Evolutionary conservation across 2,797 vertebrate species (phyloP), one percentile per base, ranked within the genome.

Genomic region (Diplodus puntazzo): DNA sequence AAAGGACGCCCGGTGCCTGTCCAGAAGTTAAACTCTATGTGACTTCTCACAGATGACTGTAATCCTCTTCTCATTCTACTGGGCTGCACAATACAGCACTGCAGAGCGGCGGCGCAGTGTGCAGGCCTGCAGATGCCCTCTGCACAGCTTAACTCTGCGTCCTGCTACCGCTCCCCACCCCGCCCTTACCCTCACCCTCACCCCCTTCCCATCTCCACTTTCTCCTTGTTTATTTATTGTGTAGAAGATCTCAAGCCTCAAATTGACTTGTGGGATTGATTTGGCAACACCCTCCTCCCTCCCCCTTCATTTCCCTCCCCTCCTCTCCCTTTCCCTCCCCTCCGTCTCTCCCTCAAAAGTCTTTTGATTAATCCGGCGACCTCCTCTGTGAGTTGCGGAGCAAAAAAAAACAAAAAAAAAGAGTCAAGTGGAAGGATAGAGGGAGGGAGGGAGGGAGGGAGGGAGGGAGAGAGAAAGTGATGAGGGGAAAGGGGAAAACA

Each of bases 181-280:
- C 62, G 3, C 45, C 39, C 50, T 8, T 20, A 4, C 27, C 27
- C 27, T 27, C 27, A 27, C 25, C 54, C 25, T 25, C 25, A 5
- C 65, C 53, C 43, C 39, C 75, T 45, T 52, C 80, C 60, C 67
- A 49, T 72, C 80, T 61, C 79, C 75, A 65, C 64, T 82, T 87
- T 88, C 88, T 78, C 76, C 84, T 88, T 88, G 86, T 90, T 92
- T 93, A 87, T 92, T 90, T 91, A 88, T 89, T 93, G 87, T 88
- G 75, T 54, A 73, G 75, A 91, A 87, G 86, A 92, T 93, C 82
- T 83, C 82, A 49, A 73, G 87, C 75, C 81, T 82, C 82, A 89
- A 89, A 94, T 92, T 91, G 91, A 92, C 90, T 88, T 30, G 82
- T 67, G 72, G 88, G 83, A 92, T 92, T 93, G 88, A 93, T 92